Evolutionary conservation across 2,888 invertebrate genomes (phyloP).

Genomic region (Dorcus hopei): DNA sequence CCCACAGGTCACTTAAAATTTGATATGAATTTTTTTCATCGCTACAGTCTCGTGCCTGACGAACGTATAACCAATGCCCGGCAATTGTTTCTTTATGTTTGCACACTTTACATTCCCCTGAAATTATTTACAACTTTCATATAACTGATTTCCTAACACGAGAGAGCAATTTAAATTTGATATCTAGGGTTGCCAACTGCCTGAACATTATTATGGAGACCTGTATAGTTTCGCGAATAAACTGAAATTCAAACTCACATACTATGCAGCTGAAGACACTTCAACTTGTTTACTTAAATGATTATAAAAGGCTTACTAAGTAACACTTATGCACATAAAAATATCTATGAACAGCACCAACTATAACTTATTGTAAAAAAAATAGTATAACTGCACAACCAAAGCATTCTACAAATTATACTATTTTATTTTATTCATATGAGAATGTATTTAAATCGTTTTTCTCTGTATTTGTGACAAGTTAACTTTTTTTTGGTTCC

Average conservation of each 20-base stretch:
- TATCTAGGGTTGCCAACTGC: conserved; percentile 15
- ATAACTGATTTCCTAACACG: not conserved
- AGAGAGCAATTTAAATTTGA: not conserved
- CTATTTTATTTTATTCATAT: not conserved
- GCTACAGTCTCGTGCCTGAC: conserved; percentile 39
- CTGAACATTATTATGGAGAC: conserved; percentile 9
- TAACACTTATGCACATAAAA: too few relatives aligned
- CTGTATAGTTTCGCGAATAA: conserved; percentile 4
- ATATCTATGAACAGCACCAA: too few relatives aligned
- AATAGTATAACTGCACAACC: too few relatives aligned
- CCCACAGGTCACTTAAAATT: conserved; percentile 36
- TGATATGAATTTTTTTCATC: conserved; percentile 36
- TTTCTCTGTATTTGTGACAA: not conserved
- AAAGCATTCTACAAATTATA: too few relatives aligned
- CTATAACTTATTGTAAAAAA: too few relatives aligned
- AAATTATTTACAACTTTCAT: conserved; percentile 7
- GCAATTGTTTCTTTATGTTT: conserved; percentile 37
- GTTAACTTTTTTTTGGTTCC: too few relatives aligned
- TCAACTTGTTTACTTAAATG: not conserved
- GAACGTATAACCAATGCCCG: conserved; percentile 41
- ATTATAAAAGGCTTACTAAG: too few relatives aligned
- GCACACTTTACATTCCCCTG: conserved; percentile 45
- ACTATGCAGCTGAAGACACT: not conserved
- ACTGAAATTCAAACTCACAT: not conserved
- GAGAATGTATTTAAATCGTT: not conserved